Base-by-base conservation (phyloP, 2,797 vertebrate genomes). In the Eidolon dupreanum region DNA sequence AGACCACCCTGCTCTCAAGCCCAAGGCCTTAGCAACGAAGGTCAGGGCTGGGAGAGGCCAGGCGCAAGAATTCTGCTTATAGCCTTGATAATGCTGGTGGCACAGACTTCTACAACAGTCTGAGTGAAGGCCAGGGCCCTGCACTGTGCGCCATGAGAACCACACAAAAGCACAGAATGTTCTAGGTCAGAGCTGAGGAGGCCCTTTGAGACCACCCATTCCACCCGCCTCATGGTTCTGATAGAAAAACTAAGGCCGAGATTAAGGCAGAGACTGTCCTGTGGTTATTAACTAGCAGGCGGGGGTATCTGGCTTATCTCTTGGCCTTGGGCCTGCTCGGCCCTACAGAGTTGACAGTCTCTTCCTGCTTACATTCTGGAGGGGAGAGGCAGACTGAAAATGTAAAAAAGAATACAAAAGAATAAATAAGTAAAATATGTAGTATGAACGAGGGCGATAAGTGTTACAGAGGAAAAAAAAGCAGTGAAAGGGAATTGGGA, bases 81-180 rank as follows among this genome's bases (percentile, higher is more conserved):
- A 68, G 17, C 89, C 78, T 41, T 90, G 73, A 31, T 65, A n/a
- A 2, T n/a, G 77, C 73, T 55, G 53, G 5, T 57, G 85, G 24
- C 36, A 28, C 9, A 36, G 8, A 43, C 41, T 88, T 49, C 43
- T 93, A 77, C 4, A 1, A 16, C 26, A 93, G 3, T 77, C 28
- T 93, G 28, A 82, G 49, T 3, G 24, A 90, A 95, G 55, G 31
- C 51, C 26, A 68, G 57, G 16, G n/a, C 41, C 59, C 31, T 90
- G 65, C 38, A 73, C 59, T 20, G 8, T 66, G 75, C 79, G 26
- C 77, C 26, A 5, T 33, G 68, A 94, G 51, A 88, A 89, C 16
- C 26, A 13, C 31, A 93, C 24, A 51, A 57, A 90, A 89, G 88
- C 82, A 97, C 82, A 93, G 59, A 65, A 63, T 92, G 84, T 96